Conservation (phyloP, 2,888 invertebrate genomes). For the Pemphredon lugubris region DNA sequence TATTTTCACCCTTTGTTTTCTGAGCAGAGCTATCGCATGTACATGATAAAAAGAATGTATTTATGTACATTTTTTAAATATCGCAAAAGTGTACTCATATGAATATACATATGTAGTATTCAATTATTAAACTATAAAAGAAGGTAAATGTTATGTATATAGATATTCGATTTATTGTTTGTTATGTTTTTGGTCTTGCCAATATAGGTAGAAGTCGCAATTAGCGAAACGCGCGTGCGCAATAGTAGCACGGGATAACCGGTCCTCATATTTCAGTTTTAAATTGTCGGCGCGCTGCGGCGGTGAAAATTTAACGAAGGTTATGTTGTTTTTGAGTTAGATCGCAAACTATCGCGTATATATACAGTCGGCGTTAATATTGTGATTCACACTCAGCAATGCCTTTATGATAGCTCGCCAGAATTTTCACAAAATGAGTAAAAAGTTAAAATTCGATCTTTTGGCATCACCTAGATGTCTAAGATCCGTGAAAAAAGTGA, state of each 20-base stretch:
- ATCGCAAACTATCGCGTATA: too few species aligned
- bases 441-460: slow-evolving; percentile 55
- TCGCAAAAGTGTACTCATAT: too few species aligned
- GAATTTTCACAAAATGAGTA: slow-evolving; percentile 50
- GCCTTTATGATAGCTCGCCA: too few species aligned
- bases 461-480: slow-evolving; percentile 44
- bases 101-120: slow-evolving; percentile 1
- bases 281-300: neutral
- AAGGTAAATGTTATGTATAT: neutral
- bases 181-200: too few species aligned
- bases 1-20: neutral
- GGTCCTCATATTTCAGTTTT: neutral
- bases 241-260: neutral
- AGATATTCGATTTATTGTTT: too few species aligned
- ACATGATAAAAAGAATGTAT: too few species aligned
- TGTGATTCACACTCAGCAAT: too few species aligned
- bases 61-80: too few species aligned
- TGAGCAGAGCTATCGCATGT: too few species aligned
- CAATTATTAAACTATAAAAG: neutral
- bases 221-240: slow-evolving; percentile 7
- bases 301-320: too few species aligned
- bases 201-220: too few species aligned
- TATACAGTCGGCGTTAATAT: too few species aligned
- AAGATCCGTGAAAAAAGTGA: slow-evolving; percentile 52
- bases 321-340: slow-evolving; percentile 35